Percentiles rank a stretch among this genome's conserved stretches.
phyloP scores from a whole-genome alignment of 2,888 invertebrate genomes.

The Schizotus pectinicornis region DNA sequence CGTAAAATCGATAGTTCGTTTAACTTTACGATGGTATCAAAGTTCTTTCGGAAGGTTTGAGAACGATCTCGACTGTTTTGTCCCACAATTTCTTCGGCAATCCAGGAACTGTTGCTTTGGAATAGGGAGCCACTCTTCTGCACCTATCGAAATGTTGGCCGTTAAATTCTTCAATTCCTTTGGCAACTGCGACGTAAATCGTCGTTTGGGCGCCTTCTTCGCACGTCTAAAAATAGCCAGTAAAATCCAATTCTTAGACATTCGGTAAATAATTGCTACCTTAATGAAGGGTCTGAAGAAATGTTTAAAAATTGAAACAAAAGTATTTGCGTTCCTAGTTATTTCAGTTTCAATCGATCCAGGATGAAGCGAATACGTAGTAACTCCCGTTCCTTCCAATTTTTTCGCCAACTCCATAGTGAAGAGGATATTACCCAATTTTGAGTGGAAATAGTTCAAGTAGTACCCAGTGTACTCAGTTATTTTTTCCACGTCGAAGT shows the following conservation, averaged over 20 bases:
- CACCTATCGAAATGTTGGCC: slow-evolving; percentile 53
- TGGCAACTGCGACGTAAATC: slow-evolving; percentile 46
- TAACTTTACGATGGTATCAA: too few species aligned
- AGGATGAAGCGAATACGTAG: slow-evolving; percentile 33
- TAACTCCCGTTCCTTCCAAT: slow-evolving; percentile 28
- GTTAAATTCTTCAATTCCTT: slow-evolving; percentile 44
- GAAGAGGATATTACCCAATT: slow-evolving; percentile 44
- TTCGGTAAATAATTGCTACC: too few species aligned
- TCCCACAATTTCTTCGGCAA: slow-evolving; percentile 34
- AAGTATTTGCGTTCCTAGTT: too few species aligned
- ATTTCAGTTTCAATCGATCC: slow-evolving; percentile 27
- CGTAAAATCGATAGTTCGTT: too few species aligned
- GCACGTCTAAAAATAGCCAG: slow-evolving; percentile 28
- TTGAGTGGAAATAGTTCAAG: slow-evolving; percentile 37
- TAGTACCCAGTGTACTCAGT: slow-evolving; percentile 27
- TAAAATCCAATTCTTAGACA: neutral
- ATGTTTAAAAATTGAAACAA: neutral
- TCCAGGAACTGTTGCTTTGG: slow-evolving; percentile 27
- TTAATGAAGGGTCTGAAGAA: slow-evolving; percentile 1
- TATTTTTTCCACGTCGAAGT: slow-evolving; percentile 36
- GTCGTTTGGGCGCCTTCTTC: slow-evolving; percentile 52
- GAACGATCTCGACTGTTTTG: slow-evolving; percentile 24
- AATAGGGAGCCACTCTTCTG: slow-evolving; percentile 28
- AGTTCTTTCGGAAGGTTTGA: neutral
- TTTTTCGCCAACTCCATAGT: slow-evolving; percentile 33